phyloP scores from a whole-genome alignment of 2,888 invertebrate genomes.

The Cheiracanthium punctorium region DNA sequence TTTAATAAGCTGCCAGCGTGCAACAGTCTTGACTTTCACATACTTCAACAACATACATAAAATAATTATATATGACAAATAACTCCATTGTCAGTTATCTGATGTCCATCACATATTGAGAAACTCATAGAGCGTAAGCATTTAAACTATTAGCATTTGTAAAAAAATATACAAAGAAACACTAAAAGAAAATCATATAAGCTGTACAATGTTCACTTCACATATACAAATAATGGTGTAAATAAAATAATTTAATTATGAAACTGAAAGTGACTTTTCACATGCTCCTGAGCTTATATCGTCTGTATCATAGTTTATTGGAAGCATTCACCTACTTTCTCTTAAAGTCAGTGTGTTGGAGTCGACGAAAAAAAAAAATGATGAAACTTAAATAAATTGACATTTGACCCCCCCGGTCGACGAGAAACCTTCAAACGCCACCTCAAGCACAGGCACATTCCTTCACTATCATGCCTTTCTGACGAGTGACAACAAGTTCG shows the following conservation, averaged over 20 bases:
- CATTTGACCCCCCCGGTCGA: neutral
- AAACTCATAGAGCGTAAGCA: neutral
- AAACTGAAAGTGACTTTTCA: neutral
- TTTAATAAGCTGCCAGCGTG: too few relatives aligned
- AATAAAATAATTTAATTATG: conserved; percentile 18
- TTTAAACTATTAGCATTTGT: neutral
- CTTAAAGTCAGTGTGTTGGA: neutral
- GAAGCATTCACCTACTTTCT: neutral
- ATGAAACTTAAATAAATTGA: neutral
- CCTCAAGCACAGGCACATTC: conserved; percentile 82
- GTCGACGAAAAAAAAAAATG: neutral
- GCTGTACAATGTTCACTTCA: conserved; percentile 16
- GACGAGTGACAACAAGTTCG: conserved; percentile 82
- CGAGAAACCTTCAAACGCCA: too few relatives aligned
- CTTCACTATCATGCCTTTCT: conserved; percentile 84
- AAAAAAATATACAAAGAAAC: conserved; percentile 5
- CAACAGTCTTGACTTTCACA: neutral
- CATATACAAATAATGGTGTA: conserved; percentile 8
- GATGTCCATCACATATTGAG: neutral
- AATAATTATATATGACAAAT: neutral
- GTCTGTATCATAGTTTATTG: neutral
- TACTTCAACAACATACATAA: neutral
- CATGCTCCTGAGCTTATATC: neutral
- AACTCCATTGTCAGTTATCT: neutral
- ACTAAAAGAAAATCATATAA: conserved; percentile 2